Evolutionary conservation across 2,797 vertebrate species (phyloP).

Genomic region (Dipus sagitta): DNA sequence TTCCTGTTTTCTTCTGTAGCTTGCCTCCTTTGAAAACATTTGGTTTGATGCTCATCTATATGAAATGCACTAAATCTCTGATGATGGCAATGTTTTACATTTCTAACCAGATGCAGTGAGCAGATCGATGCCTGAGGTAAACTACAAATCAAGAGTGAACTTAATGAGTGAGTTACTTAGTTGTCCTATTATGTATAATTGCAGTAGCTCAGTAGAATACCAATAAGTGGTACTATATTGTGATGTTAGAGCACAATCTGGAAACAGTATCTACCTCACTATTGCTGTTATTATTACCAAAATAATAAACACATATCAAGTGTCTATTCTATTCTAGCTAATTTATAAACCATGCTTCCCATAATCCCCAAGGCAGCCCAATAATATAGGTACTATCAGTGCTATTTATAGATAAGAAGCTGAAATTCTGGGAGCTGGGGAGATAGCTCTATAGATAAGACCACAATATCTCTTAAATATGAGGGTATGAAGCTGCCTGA

Average conservation of each 20-base stretch:
- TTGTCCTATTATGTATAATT: conserved; percentile 74
- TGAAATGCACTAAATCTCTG: conserved; percentile 68
- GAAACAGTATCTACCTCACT: conserved; percentile 20
- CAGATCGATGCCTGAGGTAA: conserved; percentile 67
- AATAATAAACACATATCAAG: not conserved
- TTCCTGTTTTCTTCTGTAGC: not conserved
- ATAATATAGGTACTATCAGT: not conserved
- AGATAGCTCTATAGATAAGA: too few relatives aligned
- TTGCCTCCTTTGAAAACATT: conserved; percentile 54
- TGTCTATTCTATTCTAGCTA: not conserved
- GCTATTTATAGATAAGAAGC: not conserved
- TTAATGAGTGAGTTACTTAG: conserved; percentile 67
- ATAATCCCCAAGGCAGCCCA: not conserved
- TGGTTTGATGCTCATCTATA: conserved; percentile 18
- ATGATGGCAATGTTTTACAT: conserved; percentile 48
- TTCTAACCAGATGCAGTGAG: conserved; percentile 64
- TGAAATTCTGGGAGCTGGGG: not conserved
- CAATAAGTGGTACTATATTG: conserved; percentile 9
- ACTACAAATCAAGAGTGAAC: conserved; percentile 60
- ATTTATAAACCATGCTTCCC: not conserved
- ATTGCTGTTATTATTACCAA: conserved; percentile 45
- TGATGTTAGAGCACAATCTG: conserved; percentile 54
- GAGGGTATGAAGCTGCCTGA: too few relatives aligned
- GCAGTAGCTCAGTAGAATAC: conserved; percentile 61
- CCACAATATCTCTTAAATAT: too few relatives aligned